Percentiles rank a stretch among this genome's conserved stretches.
Evolutionary conservation across 2,113 vertebrate genomes (phyloP).

Genomic region (Plestiodon gilberti): DNA sequence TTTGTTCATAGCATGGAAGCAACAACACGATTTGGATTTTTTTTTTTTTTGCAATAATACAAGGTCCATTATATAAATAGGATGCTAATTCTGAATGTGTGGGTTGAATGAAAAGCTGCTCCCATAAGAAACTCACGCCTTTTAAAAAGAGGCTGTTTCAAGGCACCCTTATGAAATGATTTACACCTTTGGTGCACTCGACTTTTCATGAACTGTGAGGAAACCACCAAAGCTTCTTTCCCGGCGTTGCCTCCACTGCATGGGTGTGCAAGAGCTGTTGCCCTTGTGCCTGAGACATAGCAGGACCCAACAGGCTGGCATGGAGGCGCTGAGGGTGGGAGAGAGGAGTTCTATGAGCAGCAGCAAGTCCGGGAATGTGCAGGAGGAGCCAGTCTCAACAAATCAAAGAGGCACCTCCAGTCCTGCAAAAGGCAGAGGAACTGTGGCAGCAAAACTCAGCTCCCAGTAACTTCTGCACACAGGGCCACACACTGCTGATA

Average conservation of each 20-base stretch:
- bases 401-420: not conserved
- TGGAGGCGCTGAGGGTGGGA: not conserved
- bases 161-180: not conserved
- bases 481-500: not conserved
- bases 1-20: slow-evolving; percentile 13
- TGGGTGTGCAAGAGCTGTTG: not conserved
- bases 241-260: not conserved
- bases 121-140: not conserved
- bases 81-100: slow-evolving; percentile 16
- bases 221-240: slow-evolving; percentile 21
- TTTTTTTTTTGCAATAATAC: slow-evolving; percentile 9
- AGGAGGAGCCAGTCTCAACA: slow-evolving; percentile 3
- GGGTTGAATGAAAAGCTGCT: slow-evolving; percentile 5
- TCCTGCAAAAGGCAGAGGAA: not conserved
- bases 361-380: not conserved
- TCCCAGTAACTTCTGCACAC: not conserved
- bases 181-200: not conserved
- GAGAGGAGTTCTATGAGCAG: not conserved
- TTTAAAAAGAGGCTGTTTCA: slow-evolving; percentile 9
- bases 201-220: slow-evolving; percentile 19
- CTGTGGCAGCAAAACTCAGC: not conserved
- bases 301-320: fast-evolving
- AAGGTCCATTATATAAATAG: not conserved
- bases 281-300: not conserved
- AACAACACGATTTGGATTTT: not conserved